These are phyloP conservation scores for Staurois parvus DNA, from an alignment of 2,797 vertebrate genomes.

Conservation along the genomic window DNA sequence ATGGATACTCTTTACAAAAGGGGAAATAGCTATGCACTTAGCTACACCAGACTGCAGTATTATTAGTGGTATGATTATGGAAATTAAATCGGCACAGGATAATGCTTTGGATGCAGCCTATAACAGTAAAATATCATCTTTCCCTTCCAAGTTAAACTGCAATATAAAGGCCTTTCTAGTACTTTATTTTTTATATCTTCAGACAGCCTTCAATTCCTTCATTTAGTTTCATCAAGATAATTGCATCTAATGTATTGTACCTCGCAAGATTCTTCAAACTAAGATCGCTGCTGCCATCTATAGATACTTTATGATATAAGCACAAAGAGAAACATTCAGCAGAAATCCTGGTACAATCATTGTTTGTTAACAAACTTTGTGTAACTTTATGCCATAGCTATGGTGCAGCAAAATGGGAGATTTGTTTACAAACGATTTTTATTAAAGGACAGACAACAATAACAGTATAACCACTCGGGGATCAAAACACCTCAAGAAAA, in stretches of 20 bases:
- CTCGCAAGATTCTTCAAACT: conserved; percentile 25
- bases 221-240: conserved; percentile 51
- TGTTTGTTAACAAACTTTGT: no score
- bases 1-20: not conserved
- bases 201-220: not conserved
- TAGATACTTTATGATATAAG: conserved; percentile 56
- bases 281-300: conserved; percentile 81
- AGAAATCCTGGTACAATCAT: not conserved
- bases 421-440: no score
- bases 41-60: not conserved
- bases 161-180: not conserved
- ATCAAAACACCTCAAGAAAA: no score
- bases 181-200: conserved; percentile 7
- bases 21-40: not conserved
- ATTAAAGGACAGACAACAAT: no score
- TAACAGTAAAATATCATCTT: not conserved
- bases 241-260: conserved; percentile 10
- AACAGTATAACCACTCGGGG: no score
- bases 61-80: not conserved
- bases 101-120: not conserved
- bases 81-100: not conserved
- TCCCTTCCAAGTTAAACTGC: not conserved
- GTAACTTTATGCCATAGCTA: no score
- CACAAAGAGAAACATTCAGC: not conserved
- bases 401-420: no score